phyloP scores from a whole-genome alignment of 2,113 vertebrate species.

The Pitta sordida region DNA sequence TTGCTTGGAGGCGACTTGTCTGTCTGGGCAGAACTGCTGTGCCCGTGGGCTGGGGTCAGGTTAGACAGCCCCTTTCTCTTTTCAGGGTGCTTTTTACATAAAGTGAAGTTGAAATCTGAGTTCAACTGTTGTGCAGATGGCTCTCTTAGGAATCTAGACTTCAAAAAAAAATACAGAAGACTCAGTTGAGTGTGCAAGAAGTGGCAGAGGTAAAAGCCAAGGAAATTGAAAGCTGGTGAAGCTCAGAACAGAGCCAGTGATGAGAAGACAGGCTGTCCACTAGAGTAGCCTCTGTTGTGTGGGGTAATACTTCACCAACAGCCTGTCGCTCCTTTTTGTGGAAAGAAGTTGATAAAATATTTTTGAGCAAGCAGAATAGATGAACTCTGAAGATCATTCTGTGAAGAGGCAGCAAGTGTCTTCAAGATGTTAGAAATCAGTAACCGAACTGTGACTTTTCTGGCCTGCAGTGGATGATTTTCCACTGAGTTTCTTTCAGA shows the following conservation, averaged over 20 bases:
- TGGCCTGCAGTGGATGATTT: background rate
- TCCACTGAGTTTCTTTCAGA: background rate
- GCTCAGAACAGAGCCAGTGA: background rate
- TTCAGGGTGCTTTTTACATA: background rate
- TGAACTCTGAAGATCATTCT: background rate
- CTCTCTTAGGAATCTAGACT: background rate
- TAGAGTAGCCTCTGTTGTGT: background rate
- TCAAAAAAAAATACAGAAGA: background rate
- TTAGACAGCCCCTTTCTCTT: background rate
- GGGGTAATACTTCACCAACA: background rate
- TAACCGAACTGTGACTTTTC: background rate
- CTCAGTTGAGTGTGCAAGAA: background rate
- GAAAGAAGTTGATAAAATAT: background rate
- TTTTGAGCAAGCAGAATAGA: background rate
- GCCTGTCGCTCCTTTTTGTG: background rate
- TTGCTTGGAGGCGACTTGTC: accelerated
- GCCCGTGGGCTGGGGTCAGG: background rate
- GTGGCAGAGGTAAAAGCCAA: background rate
- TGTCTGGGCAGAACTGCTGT: background rate
- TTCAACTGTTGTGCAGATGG: background rate
- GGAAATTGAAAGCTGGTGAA: background rate
- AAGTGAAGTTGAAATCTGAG: background rate
- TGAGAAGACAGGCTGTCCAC: background rate
- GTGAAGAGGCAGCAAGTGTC: too few species aligned
- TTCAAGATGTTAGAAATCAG: background rate